phyloP scores from a whole-genome alignment of 2,113 vertebrate species.

The Lanius collurio region DNA sequence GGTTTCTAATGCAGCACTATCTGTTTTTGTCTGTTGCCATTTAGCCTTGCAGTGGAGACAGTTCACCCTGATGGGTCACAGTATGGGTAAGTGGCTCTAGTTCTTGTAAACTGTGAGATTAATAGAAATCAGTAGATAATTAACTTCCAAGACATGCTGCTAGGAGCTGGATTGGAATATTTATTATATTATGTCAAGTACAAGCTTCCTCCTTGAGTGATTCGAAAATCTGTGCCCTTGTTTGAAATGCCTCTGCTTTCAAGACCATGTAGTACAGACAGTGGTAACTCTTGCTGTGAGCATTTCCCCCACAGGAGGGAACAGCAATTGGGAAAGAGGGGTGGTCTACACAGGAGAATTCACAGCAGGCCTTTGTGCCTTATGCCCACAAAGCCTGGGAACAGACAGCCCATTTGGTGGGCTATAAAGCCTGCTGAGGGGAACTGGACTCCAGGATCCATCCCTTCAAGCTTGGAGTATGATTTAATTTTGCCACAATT shows the following conservation, averaged over 20 bases:
- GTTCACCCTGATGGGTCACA: slow-evolving; percentile 89
- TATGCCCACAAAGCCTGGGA: neutral
- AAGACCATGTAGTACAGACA: neutral
- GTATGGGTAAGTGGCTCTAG: slow-evolving; percentile 85
- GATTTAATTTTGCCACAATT: neutral
- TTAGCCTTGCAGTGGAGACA: slow-evolving; percentile 87
- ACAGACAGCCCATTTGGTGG: neutral
- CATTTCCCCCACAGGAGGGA: neutral
- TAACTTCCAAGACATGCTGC: neutral
- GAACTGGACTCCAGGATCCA: neutral
- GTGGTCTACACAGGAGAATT: neutral
- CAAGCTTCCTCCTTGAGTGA: neutral
- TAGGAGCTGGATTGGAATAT: slow-evolving; percentile 2
- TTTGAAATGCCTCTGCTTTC: neutral
- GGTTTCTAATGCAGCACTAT: neutral
- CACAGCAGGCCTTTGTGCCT: neutral
- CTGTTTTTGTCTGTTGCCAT: slow-evolving; percentile 58
- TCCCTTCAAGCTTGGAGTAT: neutral
- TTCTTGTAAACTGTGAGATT: neutral
- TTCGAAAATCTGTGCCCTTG: neutral
- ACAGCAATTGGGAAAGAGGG: neutral
- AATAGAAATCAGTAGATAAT: neutral
- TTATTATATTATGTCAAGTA: slow-evolving; percentile 11
- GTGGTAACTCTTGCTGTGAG: neutral
- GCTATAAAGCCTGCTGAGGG: neutral